These are phyloP conservation scores for Trilocha varians DNA, from an alignment of 2,888 invertebrate species.

Conservation along the genomic window DNA sequence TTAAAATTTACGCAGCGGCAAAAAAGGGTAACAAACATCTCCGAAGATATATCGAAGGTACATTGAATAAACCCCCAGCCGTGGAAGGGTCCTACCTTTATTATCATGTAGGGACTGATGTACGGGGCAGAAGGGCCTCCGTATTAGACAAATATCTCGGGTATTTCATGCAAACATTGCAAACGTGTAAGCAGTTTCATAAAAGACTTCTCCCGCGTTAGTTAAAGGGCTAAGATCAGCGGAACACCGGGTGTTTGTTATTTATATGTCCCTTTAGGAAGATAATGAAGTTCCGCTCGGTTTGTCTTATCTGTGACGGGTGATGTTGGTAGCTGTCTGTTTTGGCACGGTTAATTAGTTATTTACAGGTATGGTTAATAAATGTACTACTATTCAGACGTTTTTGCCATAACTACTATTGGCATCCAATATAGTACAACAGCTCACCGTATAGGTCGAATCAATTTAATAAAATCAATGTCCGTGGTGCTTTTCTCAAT, in stretches of 20 bases:
- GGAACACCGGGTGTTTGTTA: background rate
- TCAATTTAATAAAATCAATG: no score
- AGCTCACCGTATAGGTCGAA: no score
- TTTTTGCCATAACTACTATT: no score
- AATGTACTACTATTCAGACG: no score
- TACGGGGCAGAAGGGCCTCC: constrained; percentile 26
- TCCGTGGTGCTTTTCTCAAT: no score
- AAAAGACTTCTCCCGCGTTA: background rate
- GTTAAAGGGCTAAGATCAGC: background rate
- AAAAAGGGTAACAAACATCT: constrained; percentile 14
- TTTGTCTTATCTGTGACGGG: constrained; percentile 4
- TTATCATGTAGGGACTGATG: constrained; percentile 46
- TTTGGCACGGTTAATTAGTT: no score
- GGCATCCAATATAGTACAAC: no score
- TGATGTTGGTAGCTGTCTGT: constrained; percentile 34
- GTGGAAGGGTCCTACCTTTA: constrained; percentile 36
- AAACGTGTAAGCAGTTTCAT: constrained; percentile 9
- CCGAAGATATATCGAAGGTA: constrained; percentile 39
- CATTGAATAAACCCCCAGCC: constrained; percentile 50
- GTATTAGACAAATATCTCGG: constrained; percentile 32
- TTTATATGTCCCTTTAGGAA: background rate
- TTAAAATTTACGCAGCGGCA: background rate
- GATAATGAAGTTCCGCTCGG: background rate
- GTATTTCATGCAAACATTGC: constrained; percentile 19
- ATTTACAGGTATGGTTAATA: no score